A percentile compares a stretch with the other conserved stretches of the same genome.
Conservation (phyloP, 2,113 vertebrate genomes). For the Cryptoleucopteryx plumbea region DNA sequence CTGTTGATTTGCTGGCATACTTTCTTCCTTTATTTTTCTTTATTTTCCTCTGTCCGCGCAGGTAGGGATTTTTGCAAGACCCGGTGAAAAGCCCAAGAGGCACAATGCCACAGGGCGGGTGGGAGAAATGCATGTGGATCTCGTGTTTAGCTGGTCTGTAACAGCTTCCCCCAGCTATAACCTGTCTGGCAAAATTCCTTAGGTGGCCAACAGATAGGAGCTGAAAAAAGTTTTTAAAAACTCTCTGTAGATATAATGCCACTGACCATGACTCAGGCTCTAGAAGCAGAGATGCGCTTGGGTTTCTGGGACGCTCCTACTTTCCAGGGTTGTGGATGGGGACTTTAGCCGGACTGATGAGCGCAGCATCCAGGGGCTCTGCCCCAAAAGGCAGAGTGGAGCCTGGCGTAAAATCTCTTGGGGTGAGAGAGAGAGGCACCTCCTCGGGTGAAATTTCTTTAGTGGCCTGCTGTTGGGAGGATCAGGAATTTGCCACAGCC, state of each 20-base stretch:
- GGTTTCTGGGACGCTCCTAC: neutral
- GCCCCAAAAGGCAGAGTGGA: neutral
- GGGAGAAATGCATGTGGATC: fast-evolving
- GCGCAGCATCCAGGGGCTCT: neutral
- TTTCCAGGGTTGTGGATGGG: neutral
- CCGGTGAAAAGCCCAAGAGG: neutral
- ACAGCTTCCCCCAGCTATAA: neutral
- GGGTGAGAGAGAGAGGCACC: too few relatives aligned
- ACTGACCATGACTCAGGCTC: neutral
- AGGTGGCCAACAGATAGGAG: neutral
- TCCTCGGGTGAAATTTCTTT: neutral
- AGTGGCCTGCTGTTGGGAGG: neutral
- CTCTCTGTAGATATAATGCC: neutral
- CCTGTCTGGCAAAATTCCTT: neutral
- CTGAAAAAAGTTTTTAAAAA: neutral
- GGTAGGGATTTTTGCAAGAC: neutral
- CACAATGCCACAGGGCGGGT: neutral
- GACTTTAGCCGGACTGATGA: neutral
- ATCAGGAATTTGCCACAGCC: neutral
- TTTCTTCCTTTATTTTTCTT: neutral
- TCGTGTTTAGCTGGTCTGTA: neutral
- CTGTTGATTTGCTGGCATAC: neutral
- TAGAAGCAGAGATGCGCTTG: neutral
- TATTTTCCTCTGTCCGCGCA: fast-evolving
- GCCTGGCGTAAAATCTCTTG: neutral